A percentile compares a stretch with the other conserved stretches of the same genome.
These are phyloP conservation scores for Lycia hirtaria DNA, from an alignment of 2,888 invertebrate genomes.

Conservation along the genomic window DNA sequence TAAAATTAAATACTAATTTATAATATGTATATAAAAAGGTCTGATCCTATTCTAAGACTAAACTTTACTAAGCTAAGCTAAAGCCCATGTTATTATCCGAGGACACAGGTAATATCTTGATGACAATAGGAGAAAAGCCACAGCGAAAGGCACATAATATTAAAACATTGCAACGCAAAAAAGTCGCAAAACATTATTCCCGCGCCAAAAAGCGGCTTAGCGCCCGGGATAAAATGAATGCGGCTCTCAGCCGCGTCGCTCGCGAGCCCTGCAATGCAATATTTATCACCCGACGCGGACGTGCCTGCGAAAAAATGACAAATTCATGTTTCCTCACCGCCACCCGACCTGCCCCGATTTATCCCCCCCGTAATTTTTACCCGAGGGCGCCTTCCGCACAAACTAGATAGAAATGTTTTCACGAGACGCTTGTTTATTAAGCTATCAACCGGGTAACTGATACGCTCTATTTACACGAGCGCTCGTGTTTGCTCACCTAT, in stretches of 20 bases:
- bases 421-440: conserved; percentile 82
- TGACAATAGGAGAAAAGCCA: conserved; percentile 7
- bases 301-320: conserved; percentile 84
- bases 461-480: conserved; percentile 76
- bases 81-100: too few relatives aligned
- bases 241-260: conserved; percentile 54
- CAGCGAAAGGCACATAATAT: conserved; percentile 65
- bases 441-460: conserved; percentile 80
- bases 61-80: too few relatives aligned
- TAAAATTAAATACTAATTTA: too few relatives aligned
- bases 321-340: conserved; percentile 77
- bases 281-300: conserved; percentile 82
- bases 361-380: conserved; percentile 81
- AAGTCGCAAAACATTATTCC: too few relatives aligned
- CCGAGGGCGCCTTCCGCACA: conserved; percentile 74
- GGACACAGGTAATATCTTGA: background rate
- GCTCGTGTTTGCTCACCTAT: conserved; percentile 74
- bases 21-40: too few relatives aligned
- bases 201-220: conserved; percentile 48
- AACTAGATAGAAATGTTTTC: conserved; percentile 82
- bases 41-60: too few relatives aligned
- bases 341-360: conserved; percentile 69
- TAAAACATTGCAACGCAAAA: too few relatives aligned
- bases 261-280: conserved; percentile 77
- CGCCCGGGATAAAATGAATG: conserved; percentile 67